Evolutionary conservation across 2,797 vertebrate species (phyloP).

Genomic region (Lacerta viridis): DNA sequence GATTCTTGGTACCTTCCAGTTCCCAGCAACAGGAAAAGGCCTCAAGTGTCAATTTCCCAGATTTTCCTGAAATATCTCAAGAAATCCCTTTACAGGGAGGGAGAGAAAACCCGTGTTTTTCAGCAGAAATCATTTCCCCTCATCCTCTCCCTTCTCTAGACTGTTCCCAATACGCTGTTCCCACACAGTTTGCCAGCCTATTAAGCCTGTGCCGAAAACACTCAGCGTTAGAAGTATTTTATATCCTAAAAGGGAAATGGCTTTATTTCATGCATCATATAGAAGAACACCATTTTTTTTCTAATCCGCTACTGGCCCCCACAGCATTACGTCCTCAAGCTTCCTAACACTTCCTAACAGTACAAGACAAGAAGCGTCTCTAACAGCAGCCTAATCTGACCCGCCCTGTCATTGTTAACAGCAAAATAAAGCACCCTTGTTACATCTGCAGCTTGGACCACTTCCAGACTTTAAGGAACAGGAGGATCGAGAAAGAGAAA

Average conservation of each 20-base stretch:
- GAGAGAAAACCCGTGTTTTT: conserved; percentile 21
- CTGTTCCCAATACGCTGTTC: neutral
- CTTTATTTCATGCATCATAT: neutral
- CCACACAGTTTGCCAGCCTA: conserved; percentile 33
- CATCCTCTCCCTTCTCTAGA: neutral
- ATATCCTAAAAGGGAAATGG: conserved; percentile 6
- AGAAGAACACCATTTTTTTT: neutral
- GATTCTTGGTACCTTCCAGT: neutral
- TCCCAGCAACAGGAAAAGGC: neutral
- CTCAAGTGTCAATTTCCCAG: neutral
- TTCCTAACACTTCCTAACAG: neutral
- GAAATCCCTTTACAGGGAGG: conserved; percentile 40
- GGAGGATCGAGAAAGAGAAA: neutral
- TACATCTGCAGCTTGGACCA: neutral
- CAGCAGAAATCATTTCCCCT: neutral
- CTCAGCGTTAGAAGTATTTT: conserved; percentile 33
- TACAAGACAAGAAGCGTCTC: conserved; percentile 28
- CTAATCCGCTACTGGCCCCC: neutral
- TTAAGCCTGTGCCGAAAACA: conserved; percentile 9
- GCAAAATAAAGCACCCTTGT: neutral
- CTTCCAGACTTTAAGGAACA: neutral
- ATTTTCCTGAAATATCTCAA: conserved; percentile 33
- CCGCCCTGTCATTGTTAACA: neutral
- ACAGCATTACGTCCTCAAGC: neutral
- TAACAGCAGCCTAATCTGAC: neutral